Percentiles rank a stretch among this genome's conserved stretches.
These are phyloP conservation scores for Amblyornis subalaris DNA, from an alignment of 2,113 vertebrate species.

Conservation along the genomic window DNA sequence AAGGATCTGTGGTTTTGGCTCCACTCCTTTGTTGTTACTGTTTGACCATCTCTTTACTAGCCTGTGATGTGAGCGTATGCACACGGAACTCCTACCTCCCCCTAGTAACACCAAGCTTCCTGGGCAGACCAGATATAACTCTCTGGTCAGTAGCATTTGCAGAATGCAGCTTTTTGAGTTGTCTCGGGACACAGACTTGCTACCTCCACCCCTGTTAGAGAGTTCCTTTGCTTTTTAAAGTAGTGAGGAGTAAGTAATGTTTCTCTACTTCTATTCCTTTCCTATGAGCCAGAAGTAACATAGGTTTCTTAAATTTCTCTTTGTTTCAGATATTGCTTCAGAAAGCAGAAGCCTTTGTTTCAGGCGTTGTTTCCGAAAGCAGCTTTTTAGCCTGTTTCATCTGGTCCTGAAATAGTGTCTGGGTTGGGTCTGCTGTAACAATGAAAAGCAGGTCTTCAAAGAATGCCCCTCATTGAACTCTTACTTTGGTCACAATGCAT, in stretches of 20 bases:
- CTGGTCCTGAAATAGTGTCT: neutral
- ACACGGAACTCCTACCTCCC: neutral
- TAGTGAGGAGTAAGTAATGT: neutral
- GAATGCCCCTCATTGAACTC: fast-evolving
- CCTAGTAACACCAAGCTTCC: neutral
- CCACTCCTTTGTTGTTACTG: neutral
- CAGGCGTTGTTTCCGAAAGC: neutral
- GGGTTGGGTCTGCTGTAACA: neutral
- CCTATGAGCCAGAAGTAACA: neutral
- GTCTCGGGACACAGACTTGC: fast-evolving
- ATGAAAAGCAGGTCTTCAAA: neutral
- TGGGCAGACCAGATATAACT: neutral
- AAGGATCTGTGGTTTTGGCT: neutral
- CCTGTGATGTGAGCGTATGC: fast-evolving
- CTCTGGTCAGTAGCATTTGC: neutral
- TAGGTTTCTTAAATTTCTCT: neutral
- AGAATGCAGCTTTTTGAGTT: neutral
- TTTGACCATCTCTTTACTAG: neutral
- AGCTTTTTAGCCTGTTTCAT: neutral
- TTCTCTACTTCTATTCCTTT: neutral
- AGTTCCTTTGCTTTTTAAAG: neutral
- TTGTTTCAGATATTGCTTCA: neutral
- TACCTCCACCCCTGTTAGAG: neutral
- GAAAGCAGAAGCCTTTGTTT: neutral
- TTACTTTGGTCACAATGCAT: neutral